Conservation (phyloP, 2,888 invertebrate genomes). For the Trichopoda pennipes region DNA sequence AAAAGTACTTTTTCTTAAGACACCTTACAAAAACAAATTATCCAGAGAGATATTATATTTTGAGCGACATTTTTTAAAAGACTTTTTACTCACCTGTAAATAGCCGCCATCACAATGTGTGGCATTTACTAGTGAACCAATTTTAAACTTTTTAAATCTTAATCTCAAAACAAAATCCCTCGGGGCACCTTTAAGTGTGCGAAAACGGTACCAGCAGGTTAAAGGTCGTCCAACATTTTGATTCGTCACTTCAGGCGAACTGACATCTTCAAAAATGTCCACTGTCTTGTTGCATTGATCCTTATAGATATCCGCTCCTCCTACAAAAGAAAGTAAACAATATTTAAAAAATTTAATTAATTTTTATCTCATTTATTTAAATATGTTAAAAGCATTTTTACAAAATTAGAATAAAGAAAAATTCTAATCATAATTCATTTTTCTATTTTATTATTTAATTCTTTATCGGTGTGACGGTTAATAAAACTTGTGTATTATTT, state of each 20-base stretch:
- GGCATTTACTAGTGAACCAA: conserved; percentile 91
- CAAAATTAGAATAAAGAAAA: not conserved
- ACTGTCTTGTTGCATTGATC: conserved; percentile 97
- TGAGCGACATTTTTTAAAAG: too few relatives aligned
- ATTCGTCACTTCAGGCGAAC: conserved; percentile 91
- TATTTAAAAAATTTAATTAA: not conserved
- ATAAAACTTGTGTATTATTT: conserved; percentile 5
- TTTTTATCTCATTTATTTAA: not conserved
- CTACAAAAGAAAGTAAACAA: conserved; percentile 62
- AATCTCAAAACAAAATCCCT: conserved; percentile 94
- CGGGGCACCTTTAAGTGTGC: conserved; percentile 92
- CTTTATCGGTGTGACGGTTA: not conserved
- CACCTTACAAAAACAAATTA: too few relatives aligned
- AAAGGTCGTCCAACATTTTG: conserved; percentile 92
- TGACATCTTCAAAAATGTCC: conserved; percentile 95
- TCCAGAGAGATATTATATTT: too few relatives aligned
- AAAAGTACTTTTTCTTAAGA: too few relatives aligned
- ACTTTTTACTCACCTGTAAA: conserved; percentile 92
- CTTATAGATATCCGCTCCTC: conserved; percentile 81
- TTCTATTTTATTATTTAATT: too few relatives aligned
- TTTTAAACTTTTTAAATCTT: conserved; percentile 95
- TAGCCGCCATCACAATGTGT: conserved; percentile 94
- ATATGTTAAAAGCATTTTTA: not conserved
- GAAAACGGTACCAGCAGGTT: conserved; percentile 94
- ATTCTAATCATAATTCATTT: too few relatives aligned